These are phyloP conservation scores for Pterobdella sp. DNA, from an alignment of 2,888 invertebrate genomes.

Conservation along the genomic window DNA sequence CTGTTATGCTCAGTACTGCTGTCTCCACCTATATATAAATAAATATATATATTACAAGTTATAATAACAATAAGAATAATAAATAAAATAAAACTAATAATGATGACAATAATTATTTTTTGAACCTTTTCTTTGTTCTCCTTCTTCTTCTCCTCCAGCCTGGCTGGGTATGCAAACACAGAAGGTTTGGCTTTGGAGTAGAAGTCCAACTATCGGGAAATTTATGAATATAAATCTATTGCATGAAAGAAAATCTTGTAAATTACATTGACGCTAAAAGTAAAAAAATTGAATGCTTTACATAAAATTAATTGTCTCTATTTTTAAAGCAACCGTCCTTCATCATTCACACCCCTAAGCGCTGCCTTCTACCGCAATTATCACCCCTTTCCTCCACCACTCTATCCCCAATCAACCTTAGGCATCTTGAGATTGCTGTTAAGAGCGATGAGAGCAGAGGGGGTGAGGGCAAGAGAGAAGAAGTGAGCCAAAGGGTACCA, in stretches of 20 bases:
- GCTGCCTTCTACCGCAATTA: background rate
- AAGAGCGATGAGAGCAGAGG: slow-evolving; percentile 86
- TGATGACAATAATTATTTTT: slow-evolving; percentile 10
- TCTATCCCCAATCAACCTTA: slow-evolving; percentile 6
- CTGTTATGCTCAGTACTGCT: slow-evolving; percentile 91
- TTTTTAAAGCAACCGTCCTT: no score
- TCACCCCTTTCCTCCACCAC: background rate
- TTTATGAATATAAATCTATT: background rate
- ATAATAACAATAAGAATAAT: slow-evolving; percentile 22
- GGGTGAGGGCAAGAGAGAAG: slow-evolving; percentile 86
- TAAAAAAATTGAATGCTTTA: no score
- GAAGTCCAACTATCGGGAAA: slow-evolving; percentile 68
- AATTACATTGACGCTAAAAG: no score
- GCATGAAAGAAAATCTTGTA: no score
- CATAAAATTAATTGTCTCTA: no score
- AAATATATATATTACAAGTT: no score
- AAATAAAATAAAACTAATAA: slow-evolving; percentile 5
- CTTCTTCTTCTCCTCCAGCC: slow-evolving; percentile 94
- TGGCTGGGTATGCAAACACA: slow-evolving; percentile 88
- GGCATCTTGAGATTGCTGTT: slow-evolving; percentile 74
- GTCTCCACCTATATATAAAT: slow-evolving; percentile 74
- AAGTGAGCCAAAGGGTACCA: slow-evolving; percentile 98
- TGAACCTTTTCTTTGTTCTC: slow-evolving; percentile 78
- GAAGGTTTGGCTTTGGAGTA: slow-evolving; percentile 89
- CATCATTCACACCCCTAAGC: background rate